Evolutionary conservation across 2,888 invertebrate species (phyloP), one percentile per base, ranked within the genome.

Genomic region (Tortricodes alternella): DNA sequence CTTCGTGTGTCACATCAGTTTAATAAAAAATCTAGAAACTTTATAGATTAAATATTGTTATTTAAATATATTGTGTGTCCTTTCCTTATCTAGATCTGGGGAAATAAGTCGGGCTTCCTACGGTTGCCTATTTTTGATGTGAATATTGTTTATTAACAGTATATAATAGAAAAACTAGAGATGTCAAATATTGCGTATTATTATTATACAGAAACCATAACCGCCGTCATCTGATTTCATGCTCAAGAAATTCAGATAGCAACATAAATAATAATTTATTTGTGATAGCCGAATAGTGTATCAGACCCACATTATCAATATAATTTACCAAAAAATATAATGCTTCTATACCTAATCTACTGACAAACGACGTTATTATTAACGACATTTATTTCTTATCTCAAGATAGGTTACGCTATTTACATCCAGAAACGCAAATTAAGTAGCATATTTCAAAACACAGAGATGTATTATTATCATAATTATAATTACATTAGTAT

Each of bases 371-470:
- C 16, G 24, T 41, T 24, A 24, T 1, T 8, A 24, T 24, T 9
- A 41, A 24, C n/a, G n/a, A n/a, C 23, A 41, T 24, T 32, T 32
- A 32, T 13, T 41, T 9, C 15, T 41, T 41, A 41, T 44, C 15
- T 35, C 48, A 11, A 38, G 27, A 38, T 38, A 37, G 44, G 16
- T 38, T 32, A 11, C 8, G 13, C n/a, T 16, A 44, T 46, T 46
- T 29, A 24, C 19, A 38, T 19, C 2, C 3, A 21, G 21, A 41
- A n/a, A 8, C 23, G 23, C 41, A 3, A 24, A n/a, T 41, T 15
- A 24, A 5, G 1, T 21, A 11, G 9, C 23, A 41, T 27, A 16
- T 41, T n/a, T 38, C 18, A 37, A 35, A 16, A 18, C 18, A 13
- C 11, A 11, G 11, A 7, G 11, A 39, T 6, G 6, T 21, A 0